phyloP scores from a whole-genome alignment of 2,888 invertebrate genomes.

The Melieria crassipennis region DNA sequence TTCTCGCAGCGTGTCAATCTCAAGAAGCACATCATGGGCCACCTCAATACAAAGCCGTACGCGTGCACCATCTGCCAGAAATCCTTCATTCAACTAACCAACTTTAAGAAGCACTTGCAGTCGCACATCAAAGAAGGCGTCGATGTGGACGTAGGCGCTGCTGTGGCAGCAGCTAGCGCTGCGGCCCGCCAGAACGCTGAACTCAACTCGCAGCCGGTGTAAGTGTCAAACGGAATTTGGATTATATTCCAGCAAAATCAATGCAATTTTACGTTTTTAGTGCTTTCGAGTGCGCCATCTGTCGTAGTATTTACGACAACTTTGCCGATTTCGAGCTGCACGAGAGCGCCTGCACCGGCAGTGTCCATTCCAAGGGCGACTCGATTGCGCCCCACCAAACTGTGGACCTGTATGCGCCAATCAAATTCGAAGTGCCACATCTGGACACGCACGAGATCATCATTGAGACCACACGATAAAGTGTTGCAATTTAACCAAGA shows the following conservation, averaged over 20 bases:
- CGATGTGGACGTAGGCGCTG: slow-evolving; percentile 54
- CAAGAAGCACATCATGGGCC: slow-evolving; percentile 65
- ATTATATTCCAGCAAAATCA: slow-evolving; percentile 12
- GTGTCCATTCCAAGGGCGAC: slow-evolving; percentile 40
- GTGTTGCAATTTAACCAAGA: slow-evolving; percentile 1
- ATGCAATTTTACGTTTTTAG: slow-evolving; percentile 41
- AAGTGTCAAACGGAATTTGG: slow-evolving; percentile 41
- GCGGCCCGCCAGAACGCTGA: slow-evolving; percentile 57
- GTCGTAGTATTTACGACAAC: slow-evolving; percentile 60
- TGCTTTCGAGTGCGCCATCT: slow-evolving; percentile 62
- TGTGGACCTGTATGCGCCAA: slow-evolving; percentile 56
- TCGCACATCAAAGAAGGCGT: slow-evolving; percentile 58
- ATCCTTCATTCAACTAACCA: slow-evolving; percentile 62
- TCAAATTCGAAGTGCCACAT: slow-evolving; percentile 60
- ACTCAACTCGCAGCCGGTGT: slow-evolving; percentile 49
- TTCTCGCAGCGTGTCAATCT: slow-evolving; percentile 65
- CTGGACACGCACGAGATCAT: slow-evolving; percentile 61
- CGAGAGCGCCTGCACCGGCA: slow-evolving; percentile 57
- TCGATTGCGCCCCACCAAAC: slow-evolving; percentile 41
- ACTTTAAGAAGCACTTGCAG: slow-evolving; percentile 62
- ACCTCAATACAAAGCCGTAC: slow-evolving; percentile 62
- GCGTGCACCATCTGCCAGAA: slow-evolving; percentile 62
- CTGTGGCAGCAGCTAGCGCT: slow-evolving; percentile 54
- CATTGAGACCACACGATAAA: slow-evolving; percentile 61
- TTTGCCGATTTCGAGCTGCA: slow-evolving; percentile 62